Evolutionary conservation across 2,888 invertebrate species (phyloP).

Genomic region (Linyphia triangularis): DNA sequence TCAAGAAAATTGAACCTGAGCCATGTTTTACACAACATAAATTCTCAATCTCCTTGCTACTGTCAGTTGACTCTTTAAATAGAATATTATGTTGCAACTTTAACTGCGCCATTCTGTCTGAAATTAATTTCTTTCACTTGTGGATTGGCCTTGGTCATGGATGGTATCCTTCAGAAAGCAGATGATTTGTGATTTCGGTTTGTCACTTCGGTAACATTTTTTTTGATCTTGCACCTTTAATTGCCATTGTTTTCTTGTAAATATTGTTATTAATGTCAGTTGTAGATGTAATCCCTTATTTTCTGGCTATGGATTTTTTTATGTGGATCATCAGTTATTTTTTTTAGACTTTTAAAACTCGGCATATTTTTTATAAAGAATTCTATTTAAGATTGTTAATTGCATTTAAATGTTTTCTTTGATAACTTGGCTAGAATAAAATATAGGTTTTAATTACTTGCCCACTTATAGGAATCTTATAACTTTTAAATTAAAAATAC

Average conservation of each 20-base stretch:
- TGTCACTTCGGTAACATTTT: neutral
- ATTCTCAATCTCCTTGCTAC: neutral
- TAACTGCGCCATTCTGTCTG: conserved; percentile 15
- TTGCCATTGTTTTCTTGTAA: neutral
- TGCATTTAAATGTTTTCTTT: too few relatives aligned
- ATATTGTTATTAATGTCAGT: too few relatives aligned
- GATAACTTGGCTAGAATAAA: too few relatives aligned
- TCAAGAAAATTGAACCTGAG: neutral
- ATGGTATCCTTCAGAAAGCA: neutral
- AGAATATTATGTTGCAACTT: neutral
- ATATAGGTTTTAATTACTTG: too few relatives aligned
- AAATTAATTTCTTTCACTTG: neutral
- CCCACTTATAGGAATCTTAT: too few relatives aligned
- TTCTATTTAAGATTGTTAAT: too few relatives aligned
- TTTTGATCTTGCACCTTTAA: neutral
- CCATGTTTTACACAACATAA: neutral
- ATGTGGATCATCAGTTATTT: too few relatives aligned
- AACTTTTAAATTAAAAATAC: too few relatives aligned
- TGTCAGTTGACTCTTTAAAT: neutral
- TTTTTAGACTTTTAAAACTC: too few relatives aligned
- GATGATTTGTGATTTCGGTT: neutral
- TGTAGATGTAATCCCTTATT: too few relatives aligned
- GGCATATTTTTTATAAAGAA: too few relatives aligned
- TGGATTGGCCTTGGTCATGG: neutral
- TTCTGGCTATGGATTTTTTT: too few relatives aligned